Base-by-base conservation (phyloP, 1,140 invertebrate species). In the Brachionus rotundiformis region DNA sequence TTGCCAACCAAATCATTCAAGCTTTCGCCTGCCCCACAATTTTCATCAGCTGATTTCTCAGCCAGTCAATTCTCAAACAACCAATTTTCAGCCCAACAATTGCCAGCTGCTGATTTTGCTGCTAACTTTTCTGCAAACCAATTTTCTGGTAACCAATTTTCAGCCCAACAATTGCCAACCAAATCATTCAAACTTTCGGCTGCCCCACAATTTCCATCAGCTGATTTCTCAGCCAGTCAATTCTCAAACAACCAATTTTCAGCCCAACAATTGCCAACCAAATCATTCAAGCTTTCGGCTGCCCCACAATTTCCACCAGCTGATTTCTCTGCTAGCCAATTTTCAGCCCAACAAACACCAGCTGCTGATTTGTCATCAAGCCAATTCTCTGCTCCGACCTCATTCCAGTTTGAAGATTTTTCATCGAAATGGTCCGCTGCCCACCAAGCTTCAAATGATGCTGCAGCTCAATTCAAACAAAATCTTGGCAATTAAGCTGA, bases 331-430 rank as follows among this genome's bases (percentile, higher is more conserved):
- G 47, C 47, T 16, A 19, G 19, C 1, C 47, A 63, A 63, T 31
- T 63, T 19, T 11, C 13, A 23, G 3, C 59, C 23, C 11, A 27
- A 11, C 63, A 68, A 68, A 16, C 36, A 0, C 29, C 23, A 31
- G 31, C 63, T 29, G 25, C 61, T 13, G 29, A 68, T 36, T 36
- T 68, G 29, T 68, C 61, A 63, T 31, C 63, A 19, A 19, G 2
- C 1, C 63, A 68, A 68, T 68, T 68, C 7, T 36, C 63, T 31
- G 63, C 63, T 8, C 63, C 29, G 36, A 68, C n/a, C 33, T 68
- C 63, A 68, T 68, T 68, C 63, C 63, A 68, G 36, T 19, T 19
- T 5, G 63, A 68, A 36, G 63, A 68, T 33, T 10, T 68, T 33
- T 33, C 29, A 1, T 19, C 27, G 16, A 68, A 68, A 68, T 68